A percentile compares a stretch with the other conserved stretches of the same genome.
Evolutionary conservation across 2,888 invertebrate genomes (phyloP).

Genomic region (Acleris sparsana): DNA sequence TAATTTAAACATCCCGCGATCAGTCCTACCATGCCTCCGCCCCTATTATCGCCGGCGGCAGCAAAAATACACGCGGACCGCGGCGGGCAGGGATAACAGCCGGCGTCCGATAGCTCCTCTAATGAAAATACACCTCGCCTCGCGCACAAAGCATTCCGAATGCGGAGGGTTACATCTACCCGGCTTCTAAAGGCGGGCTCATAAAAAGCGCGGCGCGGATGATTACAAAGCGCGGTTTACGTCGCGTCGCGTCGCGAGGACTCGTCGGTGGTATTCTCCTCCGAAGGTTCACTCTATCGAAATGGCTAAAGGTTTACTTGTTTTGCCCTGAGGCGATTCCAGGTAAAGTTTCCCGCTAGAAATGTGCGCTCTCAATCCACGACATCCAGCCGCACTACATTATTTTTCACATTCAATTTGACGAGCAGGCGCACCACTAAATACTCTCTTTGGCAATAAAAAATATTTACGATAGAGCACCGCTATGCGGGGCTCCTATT

Average conservation of each 20-base stretch:
- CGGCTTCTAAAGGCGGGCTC: slow-evolving; percentile 71
- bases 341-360: no score
- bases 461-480: no score
- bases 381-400: no score
- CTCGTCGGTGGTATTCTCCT: slow-evolving; percentile 51
- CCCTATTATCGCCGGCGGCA: slow-evolving; percentile 30
- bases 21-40: neutral
- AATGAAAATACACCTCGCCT: slow-evolving; percentile 15
- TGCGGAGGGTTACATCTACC: slow-evolving; percentile 68
- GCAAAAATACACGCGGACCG: slow-evolving; percentile 60
- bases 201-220: slow-evolving; percentile 78
- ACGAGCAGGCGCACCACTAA: no score
- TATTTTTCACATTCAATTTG: no score
- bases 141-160: slow-evolving; percentile 5
- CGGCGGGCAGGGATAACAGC: slow-evolving; percentile 54
- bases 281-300: no score
- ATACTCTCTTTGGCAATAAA: no score
- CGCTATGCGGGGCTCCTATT: no score
- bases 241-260: slow-evolving; percentile 57
- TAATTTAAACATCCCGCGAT: neutral
- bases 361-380: no score
- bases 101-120: slow-evolving; percentile 27
- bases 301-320: no score
- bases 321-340: no score
- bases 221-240: slow-evolving; percentile 76